Base-by-base conservation (phyloP, 2,797 vertebrate species). In the Glyptemys insculpta region DNA sequence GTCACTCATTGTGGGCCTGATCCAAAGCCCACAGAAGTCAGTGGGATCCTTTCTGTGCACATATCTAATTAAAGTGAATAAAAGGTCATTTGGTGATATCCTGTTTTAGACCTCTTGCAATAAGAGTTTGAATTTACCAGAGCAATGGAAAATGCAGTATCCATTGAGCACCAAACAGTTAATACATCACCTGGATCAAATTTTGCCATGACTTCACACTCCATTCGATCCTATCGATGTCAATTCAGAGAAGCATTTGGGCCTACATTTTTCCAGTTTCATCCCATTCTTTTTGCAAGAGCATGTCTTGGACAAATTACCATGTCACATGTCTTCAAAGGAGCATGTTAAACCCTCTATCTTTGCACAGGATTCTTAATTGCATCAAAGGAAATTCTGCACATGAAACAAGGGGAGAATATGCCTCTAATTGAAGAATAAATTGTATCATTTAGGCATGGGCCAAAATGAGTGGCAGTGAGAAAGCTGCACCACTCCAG, bases 301-400 rank as follows among this genome's bases (percentile, higher is more conserved):
- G 95, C 96, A 96, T 92, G 95, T 95, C 97, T 96, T 97, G 94
- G 94, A 97, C 96, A 96, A 97, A 96, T 97, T 97, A 94, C 95
- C 91, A 94, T 97, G 96, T 97, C 96, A 96, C 89, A 90, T 68
- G 86, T 92, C 96, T 97, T 96, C 94, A 97, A 96, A 96, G 54
- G 88, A 81, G 90, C 87, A 44, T 92, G 96, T 94, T 96, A 95
- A 97, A 96, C 86, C 88, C 86, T 94, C 92, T 94, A 90, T 96
- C 92, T 94, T 96, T 79, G 31, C 91, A 95, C 1, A 0, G 88
- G 87, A 74, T 27, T 95, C 90, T 94, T 89, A 91, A 47, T 92
- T 95, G 92, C 94, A 96, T 96, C 92, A 97, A 97, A 97, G 92
- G 96, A 92, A 97, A 94, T 94, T 95, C 95, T 96, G 97, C 94